Percentiles rank a stretch among this genome's conserved stretches.
Evolutionary conservation across 1,140 invertebrate species (phyloP).

Genomic region (Drosophila guanche): DNA sequence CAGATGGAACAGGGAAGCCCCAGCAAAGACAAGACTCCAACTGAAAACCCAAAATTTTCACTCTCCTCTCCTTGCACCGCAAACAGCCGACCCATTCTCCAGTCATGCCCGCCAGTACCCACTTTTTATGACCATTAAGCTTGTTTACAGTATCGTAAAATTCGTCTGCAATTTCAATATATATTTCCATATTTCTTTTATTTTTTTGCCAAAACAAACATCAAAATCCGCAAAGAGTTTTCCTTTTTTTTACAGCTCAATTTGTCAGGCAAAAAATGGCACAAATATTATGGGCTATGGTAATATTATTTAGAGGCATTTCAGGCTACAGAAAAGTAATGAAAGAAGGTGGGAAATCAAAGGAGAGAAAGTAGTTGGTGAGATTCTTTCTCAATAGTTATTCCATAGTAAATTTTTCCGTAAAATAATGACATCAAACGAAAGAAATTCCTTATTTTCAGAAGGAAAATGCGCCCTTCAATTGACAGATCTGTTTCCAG

Average conservation of each 20-base stretch:
- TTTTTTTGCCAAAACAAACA: slow-evolving; percentile 37
- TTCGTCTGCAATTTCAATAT: slow-evolving; percentile 57
- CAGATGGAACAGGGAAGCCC: background rate
- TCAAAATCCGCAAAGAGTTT: slow-evolving; percentile 49
- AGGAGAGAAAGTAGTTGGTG: too few relatives aligned
- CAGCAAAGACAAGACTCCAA: background rate
- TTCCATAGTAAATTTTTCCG: too few relatives aligned
- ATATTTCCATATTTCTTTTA: slow-evolving; percentile 24
- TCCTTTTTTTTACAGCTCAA: slow-evolving; percentile 69
- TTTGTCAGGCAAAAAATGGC: slow-evolving; percentile 47
- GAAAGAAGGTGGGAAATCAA: too few relatives aligned
- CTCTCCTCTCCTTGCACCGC: slow-evolving; percentile 8
- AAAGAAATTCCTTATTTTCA: too few relatives aligned
- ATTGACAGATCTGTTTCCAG: too few relatives aligned
- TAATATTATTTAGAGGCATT: too few relatives aligned
- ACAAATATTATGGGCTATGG: background rate
- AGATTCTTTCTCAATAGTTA: too few relatives aligned
- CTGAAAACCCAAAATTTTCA: slow-evolving; percentile 14
- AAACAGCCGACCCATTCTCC: slow-evolving; percentile 12
- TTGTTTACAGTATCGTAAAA: slow-evolving; percentile 80
- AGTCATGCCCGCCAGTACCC: background rate
- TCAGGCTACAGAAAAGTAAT: background rate
- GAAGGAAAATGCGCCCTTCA: too few relatives aligned
- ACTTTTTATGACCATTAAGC: slow-evolving; percentile 67
- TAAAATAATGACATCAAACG: too few relatives aligned